Evolutionary conservation across 2,888 invertebrate species (phyloP), one percentile per base, ranked within the genome.

Genomic region (Hedya salicella): DNA sequence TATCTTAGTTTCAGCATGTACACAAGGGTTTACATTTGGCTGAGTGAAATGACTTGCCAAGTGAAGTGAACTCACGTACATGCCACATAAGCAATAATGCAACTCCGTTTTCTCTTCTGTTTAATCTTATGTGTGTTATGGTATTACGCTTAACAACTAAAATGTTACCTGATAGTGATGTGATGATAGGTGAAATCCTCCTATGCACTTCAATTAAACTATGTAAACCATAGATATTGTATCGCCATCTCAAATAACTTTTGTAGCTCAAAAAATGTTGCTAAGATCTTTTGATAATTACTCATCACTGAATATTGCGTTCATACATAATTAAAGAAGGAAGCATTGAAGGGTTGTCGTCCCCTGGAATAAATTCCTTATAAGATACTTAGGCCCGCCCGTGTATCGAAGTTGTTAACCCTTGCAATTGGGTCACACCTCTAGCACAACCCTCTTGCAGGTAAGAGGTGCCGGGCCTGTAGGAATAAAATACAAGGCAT

Each of bases 381-480:
- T 83, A 89, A 89, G 82, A 86, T 89, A 90, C 87, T 91, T 89
- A 91, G 91, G 92, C 92, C 93, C 93, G 91, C 92, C 90, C 91
- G 87, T 89, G 90, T 92, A 91, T 91, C 88, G 92, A 89, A 93
- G 93, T 91, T 89, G 92, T 91, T 91, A 89, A 92, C 93, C 93
- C 92, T 90, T 89, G 91, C 89, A 87, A 92, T 87, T 79, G 91
- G 91, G 91, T 92, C 90, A 91, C 91, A 92, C 93, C 93, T 93
- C 92, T 89, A 91, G 89, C 89, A 92, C 89, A 88, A 93, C 92
- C 92, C 92, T 93, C 92, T 93, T 92, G 89, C 89, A 91, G 89
- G 89, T 89, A 92, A 93, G 92, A 92, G 93, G 93, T 92, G 91
- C 93, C 90, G 93, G 93, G 93, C 93, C 93, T 93, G 93, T 90